phyloP scores from a whole-genome alignment of 2,888 invertebrate species.

The Tipula lateralis region DNA sequence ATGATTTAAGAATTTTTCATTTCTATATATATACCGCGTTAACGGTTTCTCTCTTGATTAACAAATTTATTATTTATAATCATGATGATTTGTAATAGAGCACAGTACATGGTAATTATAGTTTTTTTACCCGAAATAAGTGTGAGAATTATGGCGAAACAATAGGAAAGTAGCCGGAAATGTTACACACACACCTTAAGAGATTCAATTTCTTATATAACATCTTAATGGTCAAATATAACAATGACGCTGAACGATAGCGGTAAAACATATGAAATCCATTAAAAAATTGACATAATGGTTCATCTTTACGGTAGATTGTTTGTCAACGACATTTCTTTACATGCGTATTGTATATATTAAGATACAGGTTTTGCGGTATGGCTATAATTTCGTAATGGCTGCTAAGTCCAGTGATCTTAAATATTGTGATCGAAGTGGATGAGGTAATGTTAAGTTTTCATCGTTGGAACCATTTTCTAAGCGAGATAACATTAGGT shows the following conservation, averaged over 20 bases:
- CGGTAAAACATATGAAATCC: background rate
- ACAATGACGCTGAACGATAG: background rate
- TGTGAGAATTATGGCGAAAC: background rate
- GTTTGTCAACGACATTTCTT: background rate
- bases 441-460: no score
- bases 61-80: background rate
- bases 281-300: background rate
- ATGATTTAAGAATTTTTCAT: background rate
- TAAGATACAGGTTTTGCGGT: no score
- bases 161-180: background rate
- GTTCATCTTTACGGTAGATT: background rate
- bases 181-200: background rate
- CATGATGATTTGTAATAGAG: background rate
- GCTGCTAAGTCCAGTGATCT: no score
- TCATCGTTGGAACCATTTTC: no score
- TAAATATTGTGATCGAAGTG: no score
- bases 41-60: background rate
- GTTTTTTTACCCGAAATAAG: background rate
- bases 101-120: background rate
- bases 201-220: background rate
- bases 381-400: no score
- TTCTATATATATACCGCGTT: background rate
- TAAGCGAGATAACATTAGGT: no score
- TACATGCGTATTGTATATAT: no score
- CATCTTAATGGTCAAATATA: background rate